Conservation (phyloP, 2,888 invertebrate species). For the Ferrisia virgata region DNA sequence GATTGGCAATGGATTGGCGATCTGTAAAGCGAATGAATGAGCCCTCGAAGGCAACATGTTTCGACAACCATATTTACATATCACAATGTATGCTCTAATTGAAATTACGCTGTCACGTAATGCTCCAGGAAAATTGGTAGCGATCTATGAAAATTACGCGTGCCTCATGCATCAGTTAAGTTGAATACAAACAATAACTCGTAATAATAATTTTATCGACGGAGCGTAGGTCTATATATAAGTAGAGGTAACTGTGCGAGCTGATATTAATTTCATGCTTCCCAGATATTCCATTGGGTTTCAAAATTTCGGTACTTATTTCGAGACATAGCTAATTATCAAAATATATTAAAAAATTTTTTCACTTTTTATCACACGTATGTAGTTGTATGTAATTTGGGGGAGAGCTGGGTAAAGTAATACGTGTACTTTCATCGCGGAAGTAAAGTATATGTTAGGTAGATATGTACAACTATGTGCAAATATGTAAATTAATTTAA, state of each 20-base stretch:
- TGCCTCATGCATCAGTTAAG: background rate
- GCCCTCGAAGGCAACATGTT: background rate
- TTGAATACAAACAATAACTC: background rate
- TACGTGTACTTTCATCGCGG: background rate
- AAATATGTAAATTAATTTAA: background rate
- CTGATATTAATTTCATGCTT: background rate
- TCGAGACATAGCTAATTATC: background rate
- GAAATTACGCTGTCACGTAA: slow-evolving; percentile 18
- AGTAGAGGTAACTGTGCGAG: background rate
- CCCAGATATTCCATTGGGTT: background rate
- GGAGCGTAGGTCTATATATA: background rate
- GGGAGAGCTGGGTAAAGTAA: background rate
- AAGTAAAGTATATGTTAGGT: too few relatives aligned
- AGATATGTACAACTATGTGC: background rate
- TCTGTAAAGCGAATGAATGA: background rate
- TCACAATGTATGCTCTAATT: background rate
- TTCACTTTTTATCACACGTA: background rate
- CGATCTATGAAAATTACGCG: background rate
- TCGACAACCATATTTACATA: slow-evolving; percentile 3
- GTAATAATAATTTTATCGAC: background rate
- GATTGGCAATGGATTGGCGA: background rate
- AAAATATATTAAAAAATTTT: background rate
- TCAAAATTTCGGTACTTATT: background rate
- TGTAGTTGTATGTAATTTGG: background rate
- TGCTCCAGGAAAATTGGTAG: background rate